Percentiles rank a stretch among this genome's conserved stretches.
Conservation (phyloP, 2,113 vertebrate genomes). For the Physeter macrocephalus region DNA sequence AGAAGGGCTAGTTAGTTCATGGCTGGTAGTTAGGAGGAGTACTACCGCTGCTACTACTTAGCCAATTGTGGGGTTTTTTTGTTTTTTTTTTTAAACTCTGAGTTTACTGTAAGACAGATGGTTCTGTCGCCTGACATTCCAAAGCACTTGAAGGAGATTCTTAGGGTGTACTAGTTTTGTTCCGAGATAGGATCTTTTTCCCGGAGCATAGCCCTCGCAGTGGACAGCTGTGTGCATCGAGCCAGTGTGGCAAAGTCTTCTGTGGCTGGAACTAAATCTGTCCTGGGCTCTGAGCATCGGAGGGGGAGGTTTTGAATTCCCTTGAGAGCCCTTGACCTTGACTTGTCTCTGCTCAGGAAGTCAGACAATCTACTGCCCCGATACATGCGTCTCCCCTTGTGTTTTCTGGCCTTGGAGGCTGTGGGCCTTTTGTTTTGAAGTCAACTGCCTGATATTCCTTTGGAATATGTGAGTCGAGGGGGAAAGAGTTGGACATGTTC, state of each 20-base stretch:
- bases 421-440: neutral
- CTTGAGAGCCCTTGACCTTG: neutral
- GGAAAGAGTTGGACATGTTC: neutral
- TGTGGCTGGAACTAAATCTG: neutral
- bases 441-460: neutral
- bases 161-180: neutral
- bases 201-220: neutral
- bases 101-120: neutral
- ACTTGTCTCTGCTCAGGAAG: neutral
- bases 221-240: accelerated
- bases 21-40: neutral
- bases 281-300: neutral
- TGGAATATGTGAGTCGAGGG: neutral
- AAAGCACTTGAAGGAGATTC: neutral
- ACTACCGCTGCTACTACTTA: neutral
- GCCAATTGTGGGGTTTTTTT: neutral
- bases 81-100: neutral
- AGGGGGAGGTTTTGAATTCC: neutral
- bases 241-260: neutral
- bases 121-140: neutral
- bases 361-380: neutral
- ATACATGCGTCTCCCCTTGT: neutral
- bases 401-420: neutral
- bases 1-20: neutral
- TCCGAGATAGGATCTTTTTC: neutral